Conservation (phyloP, 2,113 vertebrate genomes). For the Onychorhynchus coronatus region DNA sequence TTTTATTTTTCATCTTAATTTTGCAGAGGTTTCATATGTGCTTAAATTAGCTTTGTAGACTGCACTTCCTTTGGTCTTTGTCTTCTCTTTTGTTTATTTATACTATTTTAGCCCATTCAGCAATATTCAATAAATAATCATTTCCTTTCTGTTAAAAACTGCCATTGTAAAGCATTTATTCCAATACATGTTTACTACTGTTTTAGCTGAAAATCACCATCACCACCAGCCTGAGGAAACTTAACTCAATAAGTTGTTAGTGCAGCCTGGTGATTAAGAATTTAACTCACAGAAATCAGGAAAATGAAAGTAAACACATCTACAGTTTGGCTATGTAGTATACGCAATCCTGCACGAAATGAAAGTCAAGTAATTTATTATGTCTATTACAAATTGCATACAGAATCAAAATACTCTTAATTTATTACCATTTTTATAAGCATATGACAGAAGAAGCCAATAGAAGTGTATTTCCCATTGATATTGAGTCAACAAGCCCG, state of each 20-base stretch:
- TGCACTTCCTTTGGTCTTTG: neutral
- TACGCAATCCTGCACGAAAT: neutral
- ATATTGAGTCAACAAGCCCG: neutral
- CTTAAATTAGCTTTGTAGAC: neutral
- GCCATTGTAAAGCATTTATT: neutral
- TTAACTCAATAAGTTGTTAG: neutral
- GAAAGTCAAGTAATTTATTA: neutral
- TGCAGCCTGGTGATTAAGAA: neutral
- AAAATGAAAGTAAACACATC: neutral
- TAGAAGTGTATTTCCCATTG: neutral
- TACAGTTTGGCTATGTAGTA: neutral
- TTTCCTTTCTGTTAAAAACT: slow-evolving; percentile 17
- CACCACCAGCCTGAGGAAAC: neutral
- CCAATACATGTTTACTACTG: neutral
- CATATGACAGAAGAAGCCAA: neutral
- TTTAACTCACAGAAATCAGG: neutral
- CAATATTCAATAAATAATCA: neutral
- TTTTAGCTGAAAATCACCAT: neutral
- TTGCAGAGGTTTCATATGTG: neutral
- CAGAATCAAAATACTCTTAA: neutral
- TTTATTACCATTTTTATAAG: neutral
- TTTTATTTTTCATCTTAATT: neutral
- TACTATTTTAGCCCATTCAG: neutral
- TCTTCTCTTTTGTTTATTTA: slow-evolving; percentile 36
- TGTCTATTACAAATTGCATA: neutral